Conservation (phyloP, 2,113 vertebrate species). For the Clarias macrocephalus region DNA sequence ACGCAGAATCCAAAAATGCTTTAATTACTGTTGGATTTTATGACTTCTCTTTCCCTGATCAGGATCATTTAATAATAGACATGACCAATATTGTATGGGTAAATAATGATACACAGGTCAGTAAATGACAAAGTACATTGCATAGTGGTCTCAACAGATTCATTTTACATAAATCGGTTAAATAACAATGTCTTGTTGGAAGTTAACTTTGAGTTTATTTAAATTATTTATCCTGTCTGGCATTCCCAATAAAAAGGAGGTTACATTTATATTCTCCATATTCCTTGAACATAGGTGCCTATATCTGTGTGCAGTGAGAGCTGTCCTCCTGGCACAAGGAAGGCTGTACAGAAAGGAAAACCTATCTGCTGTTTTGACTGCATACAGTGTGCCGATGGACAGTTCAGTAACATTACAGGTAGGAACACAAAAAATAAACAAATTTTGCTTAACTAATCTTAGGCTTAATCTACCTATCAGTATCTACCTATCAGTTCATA, state of each 20-base stretch:
- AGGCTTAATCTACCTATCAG: no score
- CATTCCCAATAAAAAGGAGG: no score
- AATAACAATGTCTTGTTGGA: not conserved
- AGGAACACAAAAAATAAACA: not conserved
- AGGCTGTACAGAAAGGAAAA: slow-evolving; percentile 49
- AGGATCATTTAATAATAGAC: slow-evolving; percentile 14
- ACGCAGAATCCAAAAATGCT: slow-evolving; percentile 50
- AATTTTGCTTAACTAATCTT: not conserved
- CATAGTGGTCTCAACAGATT: not conserved
- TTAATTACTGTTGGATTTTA: slow-evolving; percentile 56
- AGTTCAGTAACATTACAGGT: slow-evolving; percentile 59
- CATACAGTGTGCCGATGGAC: slow-evolving; percentile 56
- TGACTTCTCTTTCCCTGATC: slow-evolving; percentile 47
- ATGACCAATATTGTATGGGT: slow-evolving; percentile 30
- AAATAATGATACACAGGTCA: slow-evolving; percentile 34
- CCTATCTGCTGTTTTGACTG: slow-evolving; percentile 61
- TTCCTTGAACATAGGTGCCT: slow-evolving; percentile 22
- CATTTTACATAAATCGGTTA: not conserved
- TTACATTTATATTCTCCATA: no score
- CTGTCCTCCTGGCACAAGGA: slow-evolving; percentile 54
- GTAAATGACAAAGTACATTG: not conserved
- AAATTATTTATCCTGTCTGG: no score
- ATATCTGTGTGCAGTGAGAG: slow-evolving; percentile 55
- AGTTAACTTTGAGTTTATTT: not conserved
- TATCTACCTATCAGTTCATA: no score